phyloP scores from a whole-genome alignment of 2,113 vertebrate genomes.

The Alces alces region DNA sequence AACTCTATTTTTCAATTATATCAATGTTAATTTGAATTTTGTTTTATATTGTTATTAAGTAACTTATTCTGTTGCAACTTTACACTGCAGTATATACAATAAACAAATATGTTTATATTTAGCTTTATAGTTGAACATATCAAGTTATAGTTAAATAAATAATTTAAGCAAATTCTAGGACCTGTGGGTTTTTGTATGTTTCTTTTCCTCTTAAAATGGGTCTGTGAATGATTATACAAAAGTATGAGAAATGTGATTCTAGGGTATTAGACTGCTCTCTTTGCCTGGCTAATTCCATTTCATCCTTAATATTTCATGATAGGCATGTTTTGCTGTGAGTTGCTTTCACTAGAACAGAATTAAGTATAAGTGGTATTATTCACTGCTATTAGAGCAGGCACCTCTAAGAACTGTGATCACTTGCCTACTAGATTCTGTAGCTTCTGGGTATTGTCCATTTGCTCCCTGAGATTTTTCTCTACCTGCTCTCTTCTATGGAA shows the following conservation, averaged over 20 bases:
- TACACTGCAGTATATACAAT: background rate
- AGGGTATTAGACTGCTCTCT: background rate
- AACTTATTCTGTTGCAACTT: background rate
- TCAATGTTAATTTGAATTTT: background rate
- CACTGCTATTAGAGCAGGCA: background rate
- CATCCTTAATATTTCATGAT: background rate
- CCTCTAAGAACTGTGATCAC: background rate
- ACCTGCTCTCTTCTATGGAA: background rate
- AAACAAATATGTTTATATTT: background rate
- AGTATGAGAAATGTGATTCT: background rate
- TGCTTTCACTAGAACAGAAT: background rate
- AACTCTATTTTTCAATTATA: background rate
- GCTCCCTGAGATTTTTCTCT: background rate
- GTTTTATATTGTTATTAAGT: background rate
- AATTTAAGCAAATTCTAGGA: background rate
- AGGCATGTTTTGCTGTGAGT: background rate
- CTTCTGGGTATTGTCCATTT: background rate
- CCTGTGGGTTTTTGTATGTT: background rate
- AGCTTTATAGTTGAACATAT: background rate
- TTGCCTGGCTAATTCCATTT: background rate
- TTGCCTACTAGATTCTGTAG: background rate
- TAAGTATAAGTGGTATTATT: background rate
- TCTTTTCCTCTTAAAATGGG: background rate
- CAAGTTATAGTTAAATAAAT: background rate
- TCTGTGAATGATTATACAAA: background rate